Base-by-base conservation (phyloP, 2,888 invertebrate genomes). In the Eupithecia dodoneata region DNA sequence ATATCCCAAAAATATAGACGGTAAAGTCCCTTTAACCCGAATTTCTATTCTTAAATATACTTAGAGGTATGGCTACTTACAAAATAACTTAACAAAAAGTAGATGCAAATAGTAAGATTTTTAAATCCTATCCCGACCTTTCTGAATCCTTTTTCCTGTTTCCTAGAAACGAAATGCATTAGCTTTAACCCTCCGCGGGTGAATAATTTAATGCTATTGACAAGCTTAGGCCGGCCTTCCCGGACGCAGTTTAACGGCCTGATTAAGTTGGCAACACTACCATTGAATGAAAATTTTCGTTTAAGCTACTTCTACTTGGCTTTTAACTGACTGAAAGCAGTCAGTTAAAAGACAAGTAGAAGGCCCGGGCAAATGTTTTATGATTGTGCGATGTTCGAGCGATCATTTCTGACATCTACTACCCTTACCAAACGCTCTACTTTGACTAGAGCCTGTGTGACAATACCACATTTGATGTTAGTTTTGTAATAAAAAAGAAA, bases 151-250 rank as follows among this genome's bases (percentile, higher is more conserved):
- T 73, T 67, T 73, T 47, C 47, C 47, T 18, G 65, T 42, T 72
- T 55, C 6, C 63, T 66, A 52, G 49, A 47, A 45, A 47, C 42
- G 47, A 47, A 52, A 67, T 73, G 73, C 73, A 67, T 73, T 73
- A 73, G 73, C 73, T 49, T 55, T 72, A 72, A 55, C 72, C 63
- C 72, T 52, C 49, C 44, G 44, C 66, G 15, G 41, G 15, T 73
- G 73, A 73, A 73, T 73, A 73, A 66, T 73, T 52, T 73, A 73
- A 49, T 49, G 47, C 47, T 73, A 73, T 73, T 73, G 73, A 73
- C 66, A 73, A 47, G 52, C 66, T 73, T 67, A 69, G 67, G 67
- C n/a, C n/a, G 67, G 45, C 63, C 30, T 63, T 63, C 63, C 63
- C 30, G 4, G 4, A 63, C 12, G 30, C 63, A 63, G 67, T 69